Evolutionary conservation across 2,888 invertebrate species (phyloP), one percentile per base, ranked within the genome.

Genomic region (Lepidonotus clava): DNA sequence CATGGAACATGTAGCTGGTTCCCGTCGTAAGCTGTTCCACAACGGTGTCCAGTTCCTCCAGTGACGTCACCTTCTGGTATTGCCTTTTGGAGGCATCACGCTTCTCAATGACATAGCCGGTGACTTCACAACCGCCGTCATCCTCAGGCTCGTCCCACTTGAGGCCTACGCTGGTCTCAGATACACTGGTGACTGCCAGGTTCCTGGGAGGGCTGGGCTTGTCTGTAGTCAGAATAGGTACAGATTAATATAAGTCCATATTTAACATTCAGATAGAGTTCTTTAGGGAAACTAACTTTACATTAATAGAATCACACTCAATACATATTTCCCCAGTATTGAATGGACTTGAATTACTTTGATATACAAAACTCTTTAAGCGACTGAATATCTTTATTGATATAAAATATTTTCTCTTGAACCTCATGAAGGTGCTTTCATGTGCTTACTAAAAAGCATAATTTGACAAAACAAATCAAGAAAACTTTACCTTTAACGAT

Each of bases 1-100:
- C 96, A 87, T 98, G 95, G 95, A 98, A 97, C 95, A 96, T 96
- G 93, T 98, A 98, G 21, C 91, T 89, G 46, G 90, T 92, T 96
- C 92, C 92, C 61, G 83, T 83, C 36, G 66, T 86, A 32, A 90
- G 88, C 21, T 71, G 67, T 6, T 86, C 88, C 0, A 84, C 84
- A 51, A 38, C 71, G 66, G 90, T 89, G 56, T 88, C 87, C 5
- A 34, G 41, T 6, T 87, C 87, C 21, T 77, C 85, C 21, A 92
- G 89, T 24, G 91, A 88, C 0, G 91, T 90, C 11, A 92, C 91
- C 80, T 90, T 90, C 34, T 91, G 90, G 92, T 92, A 93, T 51
- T 89, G 91, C 38, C 89, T 90, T 56, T 90, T 88, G 46, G 90
- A 90, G n/a, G 90, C 90, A 56, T 97, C 97, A 91, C 96, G 96